Percentiles rank a stretch among this genome's conserved stretches.
Evolutionary conservation across 2,888 invertebrate genomes (phyloP).

Genomic region (Harpagoxenus sublaevis): DNA sequence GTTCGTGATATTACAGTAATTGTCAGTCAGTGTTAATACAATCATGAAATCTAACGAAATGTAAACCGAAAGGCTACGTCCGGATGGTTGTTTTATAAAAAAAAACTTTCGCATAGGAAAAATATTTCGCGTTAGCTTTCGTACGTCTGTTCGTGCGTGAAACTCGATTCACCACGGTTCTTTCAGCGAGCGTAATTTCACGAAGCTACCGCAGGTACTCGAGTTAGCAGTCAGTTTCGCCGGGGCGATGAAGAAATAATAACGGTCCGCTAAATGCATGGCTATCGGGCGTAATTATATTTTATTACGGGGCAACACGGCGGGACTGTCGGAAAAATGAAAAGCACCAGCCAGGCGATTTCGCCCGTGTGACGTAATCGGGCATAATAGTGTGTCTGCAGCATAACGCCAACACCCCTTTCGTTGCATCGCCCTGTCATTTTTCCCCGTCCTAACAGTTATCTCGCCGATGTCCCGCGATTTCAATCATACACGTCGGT

Average conservation of each 20-base stretch:
- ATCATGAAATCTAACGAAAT: constrained; percentile 11
- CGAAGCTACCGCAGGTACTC: not conserved
- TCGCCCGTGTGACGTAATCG: constrained; percentile 71
- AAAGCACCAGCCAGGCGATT: constrained; percentile 56
- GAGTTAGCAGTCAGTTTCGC: constrained; percentile 7
- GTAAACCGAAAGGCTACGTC: not conserved
- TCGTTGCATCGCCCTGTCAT: constrained; percentile 54
- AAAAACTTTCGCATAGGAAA: not conserved
- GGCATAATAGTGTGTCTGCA: constrained; percentile 72
- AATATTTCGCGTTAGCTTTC: not conserved
- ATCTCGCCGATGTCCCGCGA: constrained; percentile 77
- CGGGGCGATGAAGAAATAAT: constrained; percentile 38
- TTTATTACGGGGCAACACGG: constrained; percentile 5
- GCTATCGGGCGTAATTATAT: constrained; percentile 34
- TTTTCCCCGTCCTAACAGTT: constrained; percentile 68
- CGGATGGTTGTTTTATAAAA: not conserved
- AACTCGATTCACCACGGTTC: not conserved
- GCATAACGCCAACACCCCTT: constrained; percentile 55
- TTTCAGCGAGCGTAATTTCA: constrained; percentile 16
- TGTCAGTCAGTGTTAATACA: not conserved
- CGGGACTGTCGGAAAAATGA: constrained; percentile 19
- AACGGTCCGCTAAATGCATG: constrained; percentile 18
- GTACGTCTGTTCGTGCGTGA: not conserved
- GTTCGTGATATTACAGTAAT: not conserved
- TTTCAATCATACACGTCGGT: constrained; percentile 84